These are phyloP conservation scores for Pollenia amentaria DNA, from an alignment of 2,888 invertebrate species.

Conservation along the genomic window DNA sequence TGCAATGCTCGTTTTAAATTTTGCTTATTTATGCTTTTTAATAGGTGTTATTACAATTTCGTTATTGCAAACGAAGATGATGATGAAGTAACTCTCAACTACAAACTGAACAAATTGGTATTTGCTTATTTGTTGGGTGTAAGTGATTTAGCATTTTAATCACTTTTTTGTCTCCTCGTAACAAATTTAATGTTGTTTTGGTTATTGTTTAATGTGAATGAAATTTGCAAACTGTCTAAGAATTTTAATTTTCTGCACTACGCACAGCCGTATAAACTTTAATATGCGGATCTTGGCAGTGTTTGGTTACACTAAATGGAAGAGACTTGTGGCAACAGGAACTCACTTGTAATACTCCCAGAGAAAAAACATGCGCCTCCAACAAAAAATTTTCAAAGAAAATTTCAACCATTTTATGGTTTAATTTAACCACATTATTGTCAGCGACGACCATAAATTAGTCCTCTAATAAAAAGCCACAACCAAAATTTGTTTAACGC, in stretches of 20 bases:
- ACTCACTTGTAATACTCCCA: too few relatives aligned
- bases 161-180: constrained; percentile 5
- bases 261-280: neutral
- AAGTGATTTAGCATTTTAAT: constrained; percentile 6
- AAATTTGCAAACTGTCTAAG: constrained; percentile 19
- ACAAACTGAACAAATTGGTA: neutral
- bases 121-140: neutral
- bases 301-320: neutral
- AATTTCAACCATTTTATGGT: too few relatives aligned
- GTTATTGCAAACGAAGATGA: neutral
- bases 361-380: too few relatives aligned
- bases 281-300: neutral
- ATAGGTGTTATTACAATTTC: constrained; percentile 10
- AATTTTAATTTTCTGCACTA: neutral
- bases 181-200: constrained; percentile 10
- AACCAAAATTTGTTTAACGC: too few relatives aligned
- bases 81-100: constrained; percentile 13
- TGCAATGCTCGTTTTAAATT: neutral
- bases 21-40: constrained; percentile 7
- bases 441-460: too few relatives aligned
- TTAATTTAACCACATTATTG: too few relatives aligned
- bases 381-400: too few relatives aligned
- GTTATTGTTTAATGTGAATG: constrained; percentile 25
- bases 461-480: too few relatives aligned
- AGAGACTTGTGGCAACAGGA: neutral